Evolutionary conservation across 2,797 vertebrate genomes (phyloP).

Genomic region (Adelosebastes latens): DNA sequence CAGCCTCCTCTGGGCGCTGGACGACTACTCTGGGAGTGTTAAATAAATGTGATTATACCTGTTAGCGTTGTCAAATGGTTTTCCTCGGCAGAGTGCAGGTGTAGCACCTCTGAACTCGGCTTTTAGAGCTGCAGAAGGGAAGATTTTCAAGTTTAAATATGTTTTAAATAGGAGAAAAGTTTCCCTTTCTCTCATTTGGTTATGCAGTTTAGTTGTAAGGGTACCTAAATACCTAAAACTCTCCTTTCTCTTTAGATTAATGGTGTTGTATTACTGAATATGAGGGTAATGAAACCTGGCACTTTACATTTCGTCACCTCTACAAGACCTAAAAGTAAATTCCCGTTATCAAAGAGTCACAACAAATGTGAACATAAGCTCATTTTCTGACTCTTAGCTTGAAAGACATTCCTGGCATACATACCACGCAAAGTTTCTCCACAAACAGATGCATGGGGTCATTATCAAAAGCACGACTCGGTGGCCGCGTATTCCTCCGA

Average conservation of each 20-base stretch:
- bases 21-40: conserved; percentile 59
- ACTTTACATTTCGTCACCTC: not conserved
- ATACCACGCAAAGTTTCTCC: not conserved
- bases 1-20: conserved; percentile 56
- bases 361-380: not conserved
- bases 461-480: conserved; percentile 35
- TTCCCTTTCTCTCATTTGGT: not conserved
- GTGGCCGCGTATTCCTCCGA: not conserved
- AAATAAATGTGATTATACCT: conserved; percentile 74
- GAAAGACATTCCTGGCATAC: not conserved
- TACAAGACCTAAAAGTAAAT: not conserved
- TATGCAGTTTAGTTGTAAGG: no score
- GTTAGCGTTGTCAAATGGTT: conserved; percentile 48
- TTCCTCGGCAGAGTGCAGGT: conserved; percentile 53
- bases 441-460: conserved; percentile 16
- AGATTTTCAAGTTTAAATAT: not conserved
- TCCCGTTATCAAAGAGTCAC: not conserved
- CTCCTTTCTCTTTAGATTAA: not conserved
- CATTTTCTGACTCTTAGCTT: not conserved
- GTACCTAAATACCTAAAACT: not conserved
- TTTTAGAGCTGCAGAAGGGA: not conserved
- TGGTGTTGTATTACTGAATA: not conserved
- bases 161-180: not conserved
- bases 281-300: not conserved
- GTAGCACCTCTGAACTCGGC: conserved; percentile 35